Percentiles rank a stretch among this genome's conserved stretches.
These are phyloP conservation scores for Spea bombifrons DNA, from an alignment of 2,113 vertebrate species.

Conservation along the genomic window DNA sequence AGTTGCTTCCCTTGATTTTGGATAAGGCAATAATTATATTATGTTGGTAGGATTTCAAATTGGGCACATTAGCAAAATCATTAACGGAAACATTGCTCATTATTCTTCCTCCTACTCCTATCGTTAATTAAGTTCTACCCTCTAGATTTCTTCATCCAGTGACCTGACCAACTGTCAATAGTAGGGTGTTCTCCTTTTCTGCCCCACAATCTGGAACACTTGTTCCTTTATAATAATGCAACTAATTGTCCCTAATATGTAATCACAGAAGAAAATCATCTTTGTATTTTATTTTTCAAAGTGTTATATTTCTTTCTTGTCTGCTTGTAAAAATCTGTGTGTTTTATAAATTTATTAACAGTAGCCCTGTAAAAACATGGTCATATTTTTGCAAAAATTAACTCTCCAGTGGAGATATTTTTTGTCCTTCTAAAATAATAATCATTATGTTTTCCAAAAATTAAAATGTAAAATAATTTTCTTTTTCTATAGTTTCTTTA, in stretches of 20 bases:
- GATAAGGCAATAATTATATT: conserved; percentile 7
- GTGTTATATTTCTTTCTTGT: background rate
- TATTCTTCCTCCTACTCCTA: conserved; percentile 36
- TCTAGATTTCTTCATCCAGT: conserved; percentile 31
- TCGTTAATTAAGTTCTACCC: conserved; percentile 31
- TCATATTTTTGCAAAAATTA: conserved; percentile 23
- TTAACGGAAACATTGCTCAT: conserved; percentile 16
- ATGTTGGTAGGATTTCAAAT: background rate
- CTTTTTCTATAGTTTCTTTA: too few relatives aligned
- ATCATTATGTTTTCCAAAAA: too few relatives aligned
- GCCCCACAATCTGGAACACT: conserved; percentile 38
- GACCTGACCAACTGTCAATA: conserved; percentile 44
- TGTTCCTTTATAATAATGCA: background rate
- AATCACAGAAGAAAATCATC: background rate
- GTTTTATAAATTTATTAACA: conserved; percentile 11
- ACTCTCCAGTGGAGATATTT: background rate
- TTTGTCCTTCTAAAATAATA: background rate
- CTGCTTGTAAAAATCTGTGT: conserved; percentile 24
- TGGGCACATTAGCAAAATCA: conserved; percentile 25
- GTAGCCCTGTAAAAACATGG: conserved; percentile 35
- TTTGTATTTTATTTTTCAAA: background rate
- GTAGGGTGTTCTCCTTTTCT: conserved; percentile 23
- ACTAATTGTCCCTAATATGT: conserved; percentile 24
- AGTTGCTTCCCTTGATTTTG: background rate
- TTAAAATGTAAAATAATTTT: too few relatives aligned